Base-by-base conservation (phyloP, 2,797 vertebrate species). In the Halcyon badia region DNA sequence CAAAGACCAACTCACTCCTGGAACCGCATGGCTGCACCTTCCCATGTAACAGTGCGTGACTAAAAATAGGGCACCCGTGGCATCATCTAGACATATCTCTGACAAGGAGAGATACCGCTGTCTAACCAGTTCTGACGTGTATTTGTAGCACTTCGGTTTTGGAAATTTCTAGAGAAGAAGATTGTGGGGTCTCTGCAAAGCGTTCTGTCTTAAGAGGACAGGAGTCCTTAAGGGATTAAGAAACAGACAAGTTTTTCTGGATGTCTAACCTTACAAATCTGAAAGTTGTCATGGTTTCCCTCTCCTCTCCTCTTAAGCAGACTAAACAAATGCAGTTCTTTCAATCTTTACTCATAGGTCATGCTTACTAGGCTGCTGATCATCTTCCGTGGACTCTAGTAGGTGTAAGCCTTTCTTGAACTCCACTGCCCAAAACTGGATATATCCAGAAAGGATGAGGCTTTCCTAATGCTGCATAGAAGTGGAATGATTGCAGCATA, bases 311-410 rank as follows among this genome's bases (percentile, higher is more conserved):
- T 78, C 21, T 84, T 11, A 75, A 49, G 33, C 48, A 91, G 83
- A 86, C 85, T 83, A 91, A 95, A 90, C 54, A 94, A 91, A 81
- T 61, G 52, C 46, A 75, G 44, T 75, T 86, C 70, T 91, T 83
- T 79, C 77, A 72, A 58, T 41, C 37, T 94, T 83, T 56, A 54
- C 61, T 91, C 46, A 49, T 75, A 88, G 80, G 73, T 83, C 83
- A 48, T 10, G 33, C 54, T 75, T 90, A 81, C 61, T 20, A n/a
- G 33, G 62, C 52, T 90, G 80, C 54, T 86, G 66, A 72, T 76
- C 28, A 76, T 76, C 58, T 71, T 79, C 57, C 52, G 16, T 4
- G 11, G 16, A 75, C 26, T 83, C 11, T 60, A 61, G 25, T 26
- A 83, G 22, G 30, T 30, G 28, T 71, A 83, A 60, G 54, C 18